phyloP scores from a whole-genome alignment of 2,113 vertebrate genomes.

The Cricetomys ansorgei region DNA sequence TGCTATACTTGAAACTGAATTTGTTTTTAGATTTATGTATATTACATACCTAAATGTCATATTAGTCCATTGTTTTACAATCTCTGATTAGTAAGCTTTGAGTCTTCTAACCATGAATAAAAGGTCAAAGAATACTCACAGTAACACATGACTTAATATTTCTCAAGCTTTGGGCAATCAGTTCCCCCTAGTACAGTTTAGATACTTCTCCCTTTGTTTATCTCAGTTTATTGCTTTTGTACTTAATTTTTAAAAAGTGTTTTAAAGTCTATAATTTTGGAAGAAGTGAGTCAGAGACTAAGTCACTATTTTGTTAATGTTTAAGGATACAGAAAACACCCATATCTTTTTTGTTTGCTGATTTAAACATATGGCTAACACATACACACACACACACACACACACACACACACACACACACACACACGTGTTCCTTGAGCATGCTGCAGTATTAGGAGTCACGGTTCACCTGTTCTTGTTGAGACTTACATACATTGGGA shows the following conservation, averaged over 20 bases:
- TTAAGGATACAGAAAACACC: neutral
- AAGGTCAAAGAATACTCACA: neutral
- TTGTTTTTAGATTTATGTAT: constrained; percentile 15
- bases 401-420: neutral
- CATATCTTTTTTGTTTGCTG: neutral
- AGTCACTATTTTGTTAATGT: neutral
- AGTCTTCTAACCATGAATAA: neutral
- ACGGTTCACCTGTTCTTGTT: neutral
- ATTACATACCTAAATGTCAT: constrained; percentile 1
- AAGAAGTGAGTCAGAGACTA: neutral
- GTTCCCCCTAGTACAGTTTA: neutral
- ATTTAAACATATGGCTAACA: neutral
- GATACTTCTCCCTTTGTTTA: neutral
- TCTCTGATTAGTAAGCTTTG: neutral
- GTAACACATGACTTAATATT: neutral
- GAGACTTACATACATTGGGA: neutral
- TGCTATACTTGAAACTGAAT: neutral
- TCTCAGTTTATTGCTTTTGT: neutral
- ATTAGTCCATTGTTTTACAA: neutral
- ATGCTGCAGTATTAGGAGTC: neutral
- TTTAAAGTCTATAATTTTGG: neutral
- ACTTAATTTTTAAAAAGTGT: neutral
- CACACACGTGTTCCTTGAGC: neutral
- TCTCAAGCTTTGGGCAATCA: neutral
- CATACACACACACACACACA: neutral